Evolutionary conservation across 2,113 vertebrate species (phyloP).

Genomic region (Crotalus tigris): DNA sequence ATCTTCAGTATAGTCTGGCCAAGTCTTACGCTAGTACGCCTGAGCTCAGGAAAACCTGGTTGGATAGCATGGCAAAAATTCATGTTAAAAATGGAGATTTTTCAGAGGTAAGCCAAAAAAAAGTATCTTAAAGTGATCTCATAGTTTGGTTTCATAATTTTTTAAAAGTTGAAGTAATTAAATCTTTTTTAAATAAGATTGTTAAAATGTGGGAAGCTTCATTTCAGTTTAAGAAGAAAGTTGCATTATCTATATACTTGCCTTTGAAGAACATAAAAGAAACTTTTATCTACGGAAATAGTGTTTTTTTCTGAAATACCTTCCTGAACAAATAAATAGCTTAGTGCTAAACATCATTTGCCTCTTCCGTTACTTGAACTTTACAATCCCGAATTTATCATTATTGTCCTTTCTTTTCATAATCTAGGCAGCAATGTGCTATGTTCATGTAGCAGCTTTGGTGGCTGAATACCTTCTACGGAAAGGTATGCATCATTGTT

Average conservation of each 20-base stretch:
- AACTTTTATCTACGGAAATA: neutral
- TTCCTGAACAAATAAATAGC: neutral
- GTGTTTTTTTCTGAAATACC: neutral
- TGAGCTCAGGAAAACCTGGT: slow-evolving; percentile 95
- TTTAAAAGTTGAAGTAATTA: neutral
- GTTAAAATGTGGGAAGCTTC: neutral
- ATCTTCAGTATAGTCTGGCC: slow-evolving; percentile 97
- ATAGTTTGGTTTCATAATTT: neutral
- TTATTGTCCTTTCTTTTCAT: slow-evolving; percentile 24
- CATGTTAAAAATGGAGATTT: slow-evolving; percentile 97
- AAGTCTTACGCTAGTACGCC: slow-evolving; percentile 98
- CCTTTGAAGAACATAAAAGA: neutral
- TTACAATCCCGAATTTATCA: neutral
- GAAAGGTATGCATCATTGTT: slow-evolving; percentile 78
- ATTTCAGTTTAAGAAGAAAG: neutral
- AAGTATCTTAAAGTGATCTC: neutral
- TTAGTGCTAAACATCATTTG: neutral
- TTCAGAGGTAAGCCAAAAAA: slow-evolving; percentile 79
- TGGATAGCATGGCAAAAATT: slow-evolving; percentile 98
- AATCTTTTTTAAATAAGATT: neutral
- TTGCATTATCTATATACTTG: neutral
- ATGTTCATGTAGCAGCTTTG: slow-evolving; percentile 90
- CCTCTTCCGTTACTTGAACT: neutral
- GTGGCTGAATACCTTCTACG: slow-evolving; percentile 92
- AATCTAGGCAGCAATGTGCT: slow-evolving; percentile 93